Conservation (phyloP, 2,888 invertebrate genomes). For the Clepsis dumicolana region DNA sequence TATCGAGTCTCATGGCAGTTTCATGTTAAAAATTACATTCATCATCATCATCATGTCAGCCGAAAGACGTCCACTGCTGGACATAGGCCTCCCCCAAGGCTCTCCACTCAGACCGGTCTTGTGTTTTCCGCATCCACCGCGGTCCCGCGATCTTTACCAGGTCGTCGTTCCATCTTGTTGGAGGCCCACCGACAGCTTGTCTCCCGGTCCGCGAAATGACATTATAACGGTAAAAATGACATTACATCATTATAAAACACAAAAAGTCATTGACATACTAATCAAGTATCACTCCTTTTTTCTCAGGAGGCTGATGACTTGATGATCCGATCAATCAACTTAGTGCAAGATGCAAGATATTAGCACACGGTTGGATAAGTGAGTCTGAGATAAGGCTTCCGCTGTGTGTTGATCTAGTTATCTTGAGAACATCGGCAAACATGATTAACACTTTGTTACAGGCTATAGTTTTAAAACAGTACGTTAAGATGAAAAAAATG, state of each 20-base stretch:
- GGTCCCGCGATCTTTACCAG: too few species aligned
- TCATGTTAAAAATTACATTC: too few species aligned
- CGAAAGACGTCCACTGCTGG: too few species aligned
- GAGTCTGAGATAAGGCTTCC: slow-evolving; percentile 8
- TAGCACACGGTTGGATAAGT: slow-evolving; percentile 22
- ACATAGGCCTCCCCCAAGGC: too few species aligned
- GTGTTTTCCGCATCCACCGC: too few species aligned
- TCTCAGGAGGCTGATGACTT: neutral
- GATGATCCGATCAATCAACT: slow-evolving; percentile 1
- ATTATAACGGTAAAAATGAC: too few species aligned
- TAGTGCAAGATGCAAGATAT: slow-evolving; percentile 8
- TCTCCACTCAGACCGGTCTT: too few species aligned
- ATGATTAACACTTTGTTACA: slow-evolving; percentile 25
- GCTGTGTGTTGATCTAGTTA: slow-evolving; percentile 12
- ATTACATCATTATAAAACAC: neutral
- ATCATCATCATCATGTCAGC: too few species aligned
- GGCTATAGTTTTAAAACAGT: slow-evolving; percentile 10
- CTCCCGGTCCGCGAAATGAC: too few species aligned
- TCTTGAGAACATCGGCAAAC: slow-evolving; percentile 24
- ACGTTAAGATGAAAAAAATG: neutral
- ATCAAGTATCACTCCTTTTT: neutral
- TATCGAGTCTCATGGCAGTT: too few species aligned
- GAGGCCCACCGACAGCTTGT: too few species aligned
- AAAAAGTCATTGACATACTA: neutral
- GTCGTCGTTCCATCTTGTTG: too few species aligned